Evolutionary conservation across 2,797 vertebrate genomes (phyloP), one percentile per base, ranked within the genome.

Genomic region (Sebastes wilsoni): DNA sequence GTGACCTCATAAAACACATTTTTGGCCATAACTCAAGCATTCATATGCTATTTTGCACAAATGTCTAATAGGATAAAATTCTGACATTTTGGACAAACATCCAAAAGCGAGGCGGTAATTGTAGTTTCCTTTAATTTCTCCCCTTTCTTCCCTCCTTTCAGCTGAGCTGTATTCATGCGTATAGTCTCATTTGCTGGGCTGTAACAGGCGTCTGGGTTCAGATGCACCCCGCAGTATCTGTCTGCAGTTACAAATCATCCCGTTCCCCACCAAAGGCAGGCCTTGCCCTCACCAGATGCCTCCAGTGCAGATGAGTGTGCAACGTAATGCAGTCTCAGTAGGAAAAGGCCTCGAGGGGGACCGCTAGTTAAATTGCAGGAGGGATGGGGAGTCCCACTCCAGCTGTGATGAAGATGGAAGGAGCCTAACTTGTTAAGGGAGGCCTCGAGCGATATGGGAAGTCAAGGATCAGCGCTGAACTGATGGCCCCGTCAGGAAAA

Each of bases 341-440:
- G 88, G 32, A 60, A 54, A 75, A 72, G 25, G 60, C 84, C 82
- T 80, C 8, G 10, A 67, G 72, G 72, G 88, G 61, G 77, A 34
- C 1, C 6, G 4, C 72, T 73, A 56, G 84, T 88, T 86, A 81
- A 87, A 90, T 76, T 77, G 81, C 85, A 74, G 76, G 72, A 72
- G 74, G 79, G 52, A 59, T 66, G 62, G 68, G 66, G 69, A 77
- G 79, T 86, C 79, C 62, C 73, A 72, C 66, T 85, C 87, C 86
- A 85, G 86, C 90, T 91, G 89, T 79, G 84, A 87, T 77, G 80
- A 86, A 92, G 85, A 90, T 89, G 72, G 86, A 89, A 84, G 79
- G 64, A 3, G 38, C 23, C 69, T 90, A 66, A 82, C 87, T 84
- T 82, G 81, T 87, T 85, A 70, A 67, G 73, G 71, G 68, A 80